phyloP scores from a whole-genome alignment of 2,888 invertebrate genomes.

The Carpatolechia fugitivella region DNA sequence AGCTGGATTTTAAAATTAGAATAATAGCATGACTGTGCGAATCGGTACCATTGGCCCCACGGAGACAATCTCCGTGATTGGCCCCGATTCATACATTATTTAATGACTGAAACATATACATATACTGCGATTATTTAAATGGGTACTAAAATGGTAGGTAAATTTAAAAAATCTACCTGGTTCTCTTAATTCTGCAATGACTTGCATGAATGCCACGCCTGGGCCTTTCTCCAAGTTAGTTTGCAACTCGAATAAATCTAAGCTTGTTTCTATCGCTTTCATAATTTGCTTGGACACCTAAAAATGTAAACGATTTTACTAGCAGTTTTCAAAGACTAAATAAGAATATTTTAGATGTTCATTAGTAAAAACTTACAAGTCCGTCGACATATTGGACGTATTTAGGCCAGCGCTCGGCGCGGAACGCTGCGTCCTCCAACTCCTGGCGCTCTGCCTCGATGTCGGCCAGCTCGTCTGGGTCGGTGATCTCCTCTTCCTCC shows the following conservation, averaged over 20 bases:
- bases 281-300: constrained; percentile 67
- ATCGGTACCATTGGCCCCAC: too few relatives aligned
- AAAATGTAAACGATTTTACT: not conserved
- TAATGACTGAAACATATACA: too few relatives aligned
- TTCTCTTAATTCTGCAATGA: constrained; percentile 85
- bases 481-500: constrained; percentile 58
- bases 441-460: constrained; percentile 64
- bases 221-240: constrained; percentile 79
- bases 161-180: constrained; percentile 65
- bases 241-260: constrained; percentile 80
- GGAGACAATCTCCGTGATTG: too few relatives aligned
- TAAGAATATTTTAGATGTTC: too few relatives aligned
- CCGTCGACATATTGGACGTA: constrained; percentile 73
- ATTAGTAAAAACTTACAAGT: constrained; percentile 53
- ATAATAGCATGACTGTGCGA: too few relatives aligned
- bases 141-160: too few relatives aligned
- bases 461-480: constrained; percentile 66
- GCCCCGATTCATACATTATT: too few relatives aligned
- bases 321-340: too few relatives aligned
- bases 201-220: constrained; percentile 85
- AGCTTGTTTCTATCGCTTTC: constrained; percentile 70
- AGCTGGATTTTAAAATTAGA: too few relatives aligned
- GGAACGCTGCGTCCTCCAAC: constrained; percentile 57
- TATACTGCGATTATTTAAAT: too few relatives aligned
- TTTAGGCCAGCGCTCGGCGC: constrained; percentile 65